A percentile compares a stretch with the other conserved stretches of the same genome.
These are phyloP conservation scores for Cerceris ruficornis DNA, from an alignment of 2,888 invertebrate genomes.

Conservation along the genomic window DNA sequence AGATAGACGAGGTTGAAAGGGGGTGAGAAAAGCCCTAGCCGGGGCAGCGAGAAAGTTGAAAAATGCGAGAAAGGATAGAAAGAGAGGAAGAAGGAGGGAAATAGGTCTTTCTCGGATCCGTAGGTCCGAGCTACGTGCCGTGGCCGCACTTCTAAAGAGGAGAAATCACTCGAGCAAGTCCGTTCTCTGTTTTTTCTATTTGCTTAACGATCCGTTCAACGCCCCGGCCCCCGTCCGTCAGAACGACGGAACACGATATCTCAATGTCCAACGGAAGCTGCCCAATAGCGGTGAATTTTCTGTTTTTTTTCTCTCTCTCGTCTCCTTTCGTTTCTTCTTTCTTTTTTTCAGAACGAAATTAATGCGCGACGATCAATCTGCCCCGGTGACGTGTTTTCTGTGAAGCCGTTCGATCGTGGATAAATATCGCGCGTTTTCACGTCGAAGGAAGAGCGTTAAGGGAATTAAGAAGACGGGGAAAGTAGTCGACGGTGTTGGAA, in stretches of 20 bases:
- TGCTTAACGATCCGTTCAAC: slow-evolving; percentile 46
- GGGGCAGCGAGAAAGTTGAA: slow-evolving; percentile 53
- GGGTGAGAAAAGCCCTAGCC: slow-evolving; percentile 44
- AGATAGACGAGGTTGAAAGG: slow-evolving; percentile 7
- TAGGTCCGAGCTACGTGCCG: slow-evolving; percentile 34
- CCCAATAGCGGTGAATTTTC: slow-evolving; percentile 30
- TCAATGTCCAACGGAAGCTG: slow-evolving; percentile 43
- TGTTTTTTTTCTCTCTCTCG: neutral
- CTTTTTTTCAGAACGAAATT: slow-evolving; percentile 21
- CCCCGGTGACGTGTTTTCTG: slow-evolving; percentile 14
- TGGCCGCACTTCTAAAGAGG: slow-evolving; percentile 45
- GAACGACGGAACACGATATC: slow-evolving; percentile 55
- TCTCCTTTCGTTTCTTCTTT: neutral
- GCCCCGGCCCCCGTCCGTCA: slow-evolving; percentile 48
- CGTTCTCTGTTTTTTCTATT: slow-evolving; percentile 26
- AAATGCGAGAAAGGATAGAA: slow-evolving; percentile 59
- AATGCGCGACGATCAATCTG: slow-evolving; percentile 40
- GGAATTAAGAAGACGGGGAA: neutral
- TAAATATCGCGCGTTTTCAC: neutral
- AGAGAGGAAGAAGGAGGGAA: neutral
- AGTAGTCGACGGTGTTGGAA: no score
- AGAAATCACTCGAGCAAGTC: slow-evolving; percentile 56
- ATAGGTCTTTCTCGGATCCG: slow-evolving; percentile 40
- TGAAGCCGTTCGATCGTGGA: slow-evolving; percentile 9
- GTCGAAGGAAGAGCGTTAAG: neutral